A percentile compares a stretch with the other conserved stretches of the same genome.
These are phyloP conservation scores for Chirona hameri DNA, from an alignment of 2,888 invertebrate species.

Conservation along the genomic window DNA sequence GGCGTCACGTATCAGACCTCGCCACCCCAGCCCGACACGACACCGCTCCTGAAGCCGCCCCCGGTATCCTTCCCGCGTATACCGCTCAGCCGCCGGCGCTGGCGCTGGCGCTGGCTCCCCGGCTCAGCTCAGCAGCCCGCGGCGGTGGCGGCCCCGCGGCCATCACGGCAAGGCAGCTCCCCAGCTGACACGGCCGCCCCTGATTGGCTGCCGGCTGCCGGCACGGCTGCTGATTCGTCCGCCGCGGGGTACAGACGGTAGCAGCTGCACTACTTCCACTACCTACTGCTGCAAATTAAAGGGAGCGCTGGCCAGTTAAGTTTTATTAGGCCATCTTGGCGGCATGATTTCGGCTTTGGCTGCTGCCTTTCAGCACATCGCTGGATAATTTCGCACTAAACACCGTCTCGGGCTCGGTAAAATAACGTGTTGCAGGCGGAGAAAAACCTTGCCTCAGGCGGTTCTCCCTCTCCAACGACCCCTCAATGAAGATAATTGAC, in stretches of 20 bases:
- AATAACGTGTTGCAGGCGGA: not conserved
- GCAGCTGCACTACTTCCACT: not conserved
- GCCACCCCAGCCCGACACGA: too few relatives aligned
- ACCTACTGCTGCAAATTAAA: not conserved
- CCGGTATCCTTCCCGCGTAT: too few relatives aligned
- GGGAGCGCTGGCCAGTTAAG: not conserved
- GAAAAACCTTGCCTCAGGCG: not conserved
- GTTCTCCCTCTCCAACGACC: not conserved
- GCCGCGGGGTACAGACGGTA: not conserved
- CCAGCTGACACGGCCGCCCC: too few relatives aligned
- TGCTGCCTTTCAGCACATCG: not conserved
- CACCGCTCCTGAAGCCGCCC: too few relatives aligned
- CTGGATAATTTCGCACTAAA: not conserved
- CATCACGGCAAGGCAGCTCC: too few relatives aligned
- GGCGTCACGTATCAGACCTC: too few relatives aligned
- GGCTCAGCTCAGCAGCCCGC: too few relatives aligned
- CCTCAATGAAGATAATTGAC: not conserved
- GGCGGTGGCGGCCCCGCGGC: too few relatives aligned
- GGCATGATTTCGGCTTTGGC: not conserved
- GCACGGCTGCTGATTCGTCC: not conserved
- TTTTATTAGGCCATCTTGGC: not conserved
- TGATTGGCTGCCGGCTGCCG: not conserved
- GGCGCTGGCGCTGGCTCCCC: too few relatives aligned
- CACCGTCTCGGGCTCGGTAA: not conserved
- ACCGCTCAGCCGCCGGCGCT: too few relatives aligned